Evolutionary conservation across 2,113 vertebrate genomes (phyloP), one percentile per base, ranked within the genome.

Genomic region (Danionella cerebrum): DNA sequence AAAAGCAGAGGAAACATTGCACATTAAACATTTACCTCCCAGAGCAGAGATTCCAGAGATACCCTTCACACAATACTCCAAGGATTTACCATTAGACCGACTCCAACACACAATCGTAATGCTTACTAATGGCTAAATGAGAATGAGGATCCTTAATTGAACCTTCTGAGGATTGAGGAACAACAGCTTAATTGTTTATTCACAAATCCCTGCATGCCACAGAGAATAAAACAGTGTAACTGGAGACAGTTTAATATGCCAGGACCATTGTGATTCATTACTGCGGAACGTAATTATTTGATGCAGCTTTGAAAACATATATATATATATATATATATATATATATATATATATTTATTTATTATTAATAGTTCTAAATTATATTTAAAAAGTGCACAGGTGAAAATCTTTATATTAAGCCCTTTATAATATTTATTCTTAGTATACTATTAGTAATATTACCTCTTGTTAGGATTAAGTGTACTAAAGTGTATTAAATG

Each of bases 171-270:
- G 71, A 51, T 33, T 25, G 11, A 21, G 24, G 64, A 78, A 80
- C 29, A 75, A 65, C 69, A 65, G 44, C 66, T 67, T 25, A 47
- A 21, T 50, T 73, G 36, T 76, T 71, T 68, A 66, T 70, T 48
- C 53, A 38, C 41, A 42, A 67, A 31, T 33, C 50, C 29, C 54
- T 3, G 35, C 27, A 18, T 25, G 1, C 31, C 64, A 59, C 4
- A 31, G 24, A 39, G 29, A 1, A 52, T 31, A 72, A 78, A 73
- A 77, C 70, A 39, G 36, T 13, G 18, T 38, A 42, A 78, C 66
- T 22, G 67, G 53, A 66, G 27, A 14, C 48, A 64, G 25, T 62
- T 41, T 58, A 24, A 51, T 51, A 12, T 51, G 36, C 60, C 22
- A 64, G 35, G 39, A 65, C 41, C 52, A 65, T 79, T 69, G 29